phyloP scores from a whole-genome alignment of 1,140 invertebrate genomes.

The Episyrphus balteatus region DNA sequence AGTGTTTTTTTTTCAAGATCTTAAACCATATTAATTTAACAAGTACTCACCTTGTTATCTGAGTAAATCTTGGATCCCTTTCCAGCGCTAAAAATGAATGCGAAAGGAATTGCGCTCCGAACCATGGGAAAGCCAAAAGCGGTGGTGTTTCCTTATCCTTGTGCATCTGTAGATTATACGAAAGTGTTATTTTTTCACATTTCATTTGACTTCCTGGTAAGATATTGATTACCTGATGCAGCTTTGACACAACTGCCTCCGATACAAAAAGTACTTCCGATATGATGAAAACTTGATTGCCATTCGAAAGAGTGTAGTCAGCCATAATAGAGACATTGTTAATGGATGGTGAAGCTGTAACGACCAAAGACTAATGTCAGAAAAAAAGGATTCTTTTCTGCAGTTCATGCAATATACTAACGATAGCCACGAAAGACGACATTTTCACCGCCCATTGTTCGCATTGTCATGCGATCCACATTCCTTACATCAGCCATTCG shows the following conservation, averaged over 20 bases:
- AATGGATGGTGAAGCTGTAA: conserved; percentile 39
- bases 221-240: conserved; percentile 39
- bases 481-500: conserved; percentile 44
- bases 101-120: conserved; percentile 49
- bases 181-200: background rate
- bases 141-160: conserved; percentile 51
- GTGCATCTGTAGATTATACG: conserved; percentile 34
- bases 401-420: conserved; percentile 31
- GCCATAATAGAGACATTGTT: conserved; percentile 47
- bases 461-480: conserved; percentile 38
- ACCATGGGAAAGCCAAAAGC: conserved; percentile 50
- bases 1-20: background rate
- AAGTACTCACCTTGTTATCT: conserved; percentile 38
- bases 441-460: conserved; percentile 44
- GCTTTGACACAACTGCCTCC: conserved; percentile 44
- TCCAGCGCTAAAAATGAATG: conserved; percentile 50
- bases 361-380: background rate
- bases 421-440: conserved; percentile 44
- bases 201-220: background rate
- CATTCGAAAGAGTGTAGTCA: conserved; percentile 45
- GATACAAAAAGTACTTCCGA: conserved; percentile 49
- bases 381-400: conserved; percentile 1
- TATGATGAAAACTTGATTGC: conserved; percentile 50
- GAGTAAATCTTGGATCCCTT: conserved; percentile 41
- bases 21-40: background rate